Base-by-base conservation (phyloP, 2,888 invertebrate species). In the Ormia ochracea region DNA sequence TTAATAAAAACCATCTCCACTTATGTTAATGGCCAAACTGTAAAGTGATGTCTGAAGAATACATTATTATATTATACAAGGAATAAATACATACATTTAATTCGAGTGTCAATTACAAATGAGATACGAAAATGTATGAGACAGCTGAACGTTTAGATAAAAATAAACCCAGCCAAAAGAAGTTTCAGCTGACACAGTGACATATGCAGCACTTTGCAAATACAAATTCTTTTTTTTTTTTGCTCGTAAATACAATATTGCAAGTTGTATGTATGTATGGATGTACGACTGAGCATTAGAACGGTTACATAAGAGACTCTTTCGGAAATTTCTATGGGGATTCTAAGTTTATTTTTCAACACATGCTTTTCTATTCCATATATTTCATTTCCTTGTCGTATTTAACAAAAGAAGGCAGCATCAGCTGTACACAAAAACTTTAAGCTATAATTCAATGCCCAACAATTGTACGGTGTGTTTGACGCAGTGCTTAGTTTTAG, bases 81-180 rank as follows among this genome's bases (percentile, higher is more conserved):
- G n/a, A 4, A 41, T 10, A 61, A 56, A 26, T 63, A 1, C 19
- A 63, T 63, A 19, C 19, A 19, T 73, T 63, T 7, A 45, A 21
- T 12, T 43, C 1, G 7, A 12, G 2, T 36, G 0, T n/a, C 0
- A 12, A 26, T 1, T 45, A 45, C 12, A 68, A 69, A 45, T n/a
- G n/a, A 26, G 6, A 26, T 19, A n/a, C 23, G 19, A 36, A 41
- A n/a, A 59, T 48, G 56, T 52, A 59, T 56, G 48, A 61, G 54
- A 33, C 38, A 56, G 48, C 17, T 28, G 36, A 26, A 68, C 41
- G 56, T 80, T 61, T 38, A 72, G 50, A 48, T 69, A 70, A 79
- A 75, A 80, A 76, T 76, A 76, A 80, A 76, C 76, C 76, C 80
- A 76, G 80, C 80, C 76, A 73, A 76, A 80, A 80, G 76, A 76